These are phyloP conservation scores for Piprites chloris DNA, from an alignment of 2,113 vertebrate genomes.

Conservation along the genomic window DNA sequence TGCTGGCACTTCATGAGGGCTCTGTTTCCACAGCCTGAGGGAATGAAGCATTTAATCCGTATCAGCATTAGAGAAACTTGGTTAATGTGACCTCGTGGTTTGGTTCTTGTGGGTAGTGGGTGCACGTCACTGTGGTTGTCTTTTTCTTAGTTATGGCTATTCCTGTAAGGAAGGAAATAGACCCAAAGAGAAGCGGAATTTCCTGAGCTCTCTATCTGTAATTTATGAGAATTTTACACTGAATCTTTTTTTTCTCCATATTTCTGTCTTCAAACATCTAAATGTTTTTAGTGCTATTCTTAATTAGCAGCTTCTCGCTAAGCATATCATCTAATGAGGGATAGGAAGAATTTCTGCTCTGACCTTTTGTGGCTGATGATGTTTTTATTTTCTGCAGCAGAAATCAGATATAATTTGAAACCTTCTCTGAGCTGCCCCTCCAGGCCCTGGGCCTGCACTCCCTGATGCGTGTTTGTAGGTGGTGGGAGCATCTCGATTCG, in stretches of 20 bases:
- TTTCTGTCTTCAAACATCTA: background rate
- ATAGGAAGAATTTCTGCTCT: background rate
- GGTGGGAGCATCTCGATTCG: background rate
- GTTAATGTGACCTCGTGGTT: background rate
- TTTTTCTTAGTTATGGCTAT: background rate
- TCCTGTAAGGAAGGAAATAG: background rate
- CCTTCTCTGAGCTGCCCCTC: background rate
- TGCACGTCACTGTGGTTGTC: background rate
- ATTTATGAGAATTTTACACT: background rate
- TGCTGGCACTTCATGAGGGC: constrained; percentile 14
- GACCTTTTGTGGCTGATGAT: constrained; percentile 8
- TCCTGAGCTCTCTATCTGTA: background rate
- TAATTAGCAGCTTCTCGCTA: background rate
- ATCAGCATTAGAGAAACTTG: background rate
- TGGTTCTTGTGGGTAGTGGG: background rate
- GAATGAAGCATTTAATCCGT: background rate
- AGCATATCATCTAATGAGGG: background rate
- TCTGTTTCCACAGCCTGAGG: background rate
- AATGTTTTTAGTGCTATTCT: background rate
- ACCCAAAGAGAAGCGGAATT: background rate
- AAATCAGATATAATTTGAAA: background rate
- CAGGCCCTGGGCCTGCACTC: background rate
- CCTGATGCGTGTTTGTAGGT: background rate
- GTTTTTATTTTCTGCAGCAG: background rate
- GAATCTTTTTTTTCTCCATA: background rate